Conservation (phyloP, 2,888 invertebrate species). For the Tanaodytes sp. region DNA sequence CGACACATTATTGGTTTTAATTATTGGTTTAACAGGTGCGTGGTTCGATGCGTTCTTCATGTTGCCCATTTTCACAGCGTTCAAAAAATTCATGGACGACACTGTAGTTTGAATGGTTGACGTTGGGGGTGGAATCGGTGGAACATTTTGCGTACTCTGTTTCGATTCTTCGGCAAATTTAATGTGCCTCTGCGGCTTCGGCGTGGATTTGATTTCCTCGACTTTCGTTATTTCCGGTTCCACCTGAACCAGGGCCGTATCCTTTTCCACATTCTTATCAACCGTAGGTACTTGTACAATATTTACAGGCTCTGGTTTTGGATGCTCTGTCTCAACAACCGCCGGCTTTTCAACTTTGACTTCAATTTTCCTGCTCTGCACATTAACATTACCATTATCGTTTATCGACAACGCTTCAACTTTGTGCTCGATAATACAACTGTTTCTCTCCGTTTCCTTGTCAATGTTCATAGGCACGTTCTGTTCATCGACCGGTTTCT, state of each 20-base stretch:
- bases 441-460: slow-evolving; percentile 41
- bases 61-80: slow-evolving; percentile 59
- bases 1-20: slow-evolving; percentile 56
- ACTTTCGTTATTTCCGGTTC: background rate
- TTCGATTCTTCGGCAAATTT: slow-evolving; percentile 1
- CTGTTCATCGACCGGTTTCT: background rate
- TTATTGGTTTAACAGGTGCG: slow-evolving; percentile 49
- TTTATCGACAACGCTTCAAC: slow-evolving; percentile 61
- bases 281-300: background rate
- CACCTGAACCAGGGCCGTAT: background rate
- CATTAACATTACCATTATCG: slow-evolving; percentile 64
- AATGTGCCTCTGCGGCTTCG: background rate
- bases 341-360: slow-evolving; percentile 48
- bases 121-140: slow-evolving; percentile 9
- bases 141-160: background rate
- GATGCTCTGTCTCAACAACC: background rate
- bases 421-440: slow-evolving; percentile 58
- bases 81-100: background rate
- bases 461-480: slow-evolving; percentile 62
- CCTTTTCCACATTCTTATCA: slow-evolving; percentile 1
- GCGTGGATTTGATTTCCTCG: background rate
- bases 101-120: background rate
- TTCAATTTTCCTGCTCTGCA: slow-evolving; percentile 61
- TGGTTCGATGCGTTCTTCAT: background rate
- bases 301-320: background rate